Conservation (phyloP, 2,113 vertebrate genomes). For the Phainopepla nitens region DNA sequence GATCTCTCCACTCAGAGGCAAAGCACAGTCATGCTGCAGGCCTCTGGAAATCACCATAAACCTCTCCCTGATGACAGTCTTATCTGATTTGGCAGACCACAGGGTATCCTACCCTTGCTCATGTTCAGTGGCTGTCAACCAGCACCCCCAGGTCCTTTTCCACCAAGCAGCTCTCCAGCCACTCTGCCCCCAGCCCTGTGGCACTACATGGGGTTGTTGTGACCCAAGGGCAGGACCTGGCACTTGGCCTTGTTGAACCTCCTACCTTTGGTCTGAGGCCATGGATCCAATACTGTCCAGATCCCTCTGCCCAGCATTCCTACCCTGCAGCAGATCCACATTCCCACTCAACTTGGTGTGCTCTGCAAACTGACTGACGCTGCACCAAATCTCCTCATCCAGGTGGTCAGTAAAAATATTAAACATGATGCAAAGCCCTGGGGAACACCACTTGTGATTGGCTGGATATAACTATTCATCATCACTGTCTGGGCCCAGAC, state of each 20-base stretch:
- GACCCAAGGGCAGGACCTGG: neutral
- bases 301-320: neutral
- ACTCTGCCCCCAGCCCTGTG: neutral
- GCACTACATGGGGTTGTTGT: accelerated
- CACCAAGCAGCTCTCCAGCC: neutral
- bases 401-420: neutral
- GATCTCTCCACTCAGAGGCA: neutral
- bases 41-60: neutral
- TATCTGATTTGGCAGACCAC: neutral
- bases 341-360: neutral
- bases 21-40: neutral
- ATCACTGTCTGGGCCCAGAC: too few species aligned
- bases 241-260: too few species aligned
- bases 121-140: neutral
- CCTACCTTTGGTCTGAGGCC: neutral
- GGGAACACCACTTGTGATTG: neutral
- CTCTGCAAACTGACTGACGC: neutral
- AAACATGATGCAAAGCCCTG: neutral
- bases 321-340: neutral
- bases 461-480: neutral
- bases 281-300: neutral
- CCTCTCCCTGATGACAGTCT: neutral
- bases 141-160: neutral
- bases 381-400: neutral
- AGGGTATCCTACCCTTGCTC: neutral